These are phyloP conservation scores for Dermatemys mawii DNA, from an alignment of 2,113 vertebrate genomes.

Conservation along the genomic window DNA sequence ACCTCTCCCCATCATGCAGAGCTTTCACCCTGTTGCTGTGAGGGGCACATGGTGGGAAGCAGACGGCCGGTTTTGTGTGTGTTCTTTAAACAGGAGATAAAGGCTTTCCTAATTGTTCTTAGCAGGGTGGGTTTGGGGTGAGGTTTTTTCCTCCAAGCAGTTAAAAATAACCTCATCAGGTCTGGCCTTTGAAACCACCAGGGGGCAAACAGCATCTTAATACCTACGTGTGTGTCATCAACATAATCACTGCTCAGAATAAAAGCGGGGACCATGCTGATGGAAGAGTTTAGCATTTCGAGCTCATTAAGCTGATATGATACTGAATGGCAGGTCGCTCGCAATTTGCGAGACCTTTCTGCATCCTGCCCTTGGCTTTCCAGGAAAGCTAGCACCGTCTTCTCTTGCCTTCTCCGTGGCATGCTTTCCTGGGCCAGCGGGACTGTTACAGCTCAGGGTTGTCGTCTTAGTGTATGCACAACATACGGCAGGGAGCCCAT, in stretches of 20 bases:
- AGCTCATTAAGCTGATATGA: constrained; percentile 53
- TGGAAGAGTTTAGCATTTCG: constrained; percentile 71
- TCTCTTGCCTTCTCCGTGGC: neutral
- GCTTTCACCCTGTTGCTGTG: neutral
- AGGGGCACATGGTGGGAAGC: neutral
- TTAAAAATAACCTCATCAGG: constrained; percentile 75
- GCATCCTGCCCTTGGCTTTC: neutral
- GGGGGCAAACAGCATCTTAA: constrained; percentile 71
- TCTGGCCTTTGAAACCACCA: constrained; percentile 62
- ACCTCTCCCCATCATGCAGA: neutral
- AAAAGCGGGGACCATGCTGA: constrained; percentile 29
- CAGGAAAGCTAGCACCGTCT: neutral
- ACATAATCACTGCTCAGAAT: constrained; percentile 51
- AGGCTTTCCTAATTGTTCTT: constrained; percentile 47
- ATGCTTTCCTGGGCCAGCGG: neutral
- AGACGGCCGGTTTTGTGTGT: neutral
- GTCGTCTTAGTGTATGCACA: too few species aligned
- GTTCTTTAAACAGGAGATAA: neutral
- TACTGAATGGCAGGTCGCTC: neutral
- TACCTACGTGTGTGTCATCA: constrained; percentile 70
- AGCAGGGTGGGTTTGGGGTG: constrained; percentile 5
- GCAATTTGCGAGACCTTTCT: too few species aligned
- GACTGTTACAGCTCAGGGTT: neutral
- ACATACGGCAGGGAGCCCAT: too few species aligned
- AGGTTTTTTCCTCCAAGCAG: constrained; percentile 2